Evolutionary conservation across 2,888 invertebrate genomes (phyloP).

Genomic region (Labia minor): DNA sequence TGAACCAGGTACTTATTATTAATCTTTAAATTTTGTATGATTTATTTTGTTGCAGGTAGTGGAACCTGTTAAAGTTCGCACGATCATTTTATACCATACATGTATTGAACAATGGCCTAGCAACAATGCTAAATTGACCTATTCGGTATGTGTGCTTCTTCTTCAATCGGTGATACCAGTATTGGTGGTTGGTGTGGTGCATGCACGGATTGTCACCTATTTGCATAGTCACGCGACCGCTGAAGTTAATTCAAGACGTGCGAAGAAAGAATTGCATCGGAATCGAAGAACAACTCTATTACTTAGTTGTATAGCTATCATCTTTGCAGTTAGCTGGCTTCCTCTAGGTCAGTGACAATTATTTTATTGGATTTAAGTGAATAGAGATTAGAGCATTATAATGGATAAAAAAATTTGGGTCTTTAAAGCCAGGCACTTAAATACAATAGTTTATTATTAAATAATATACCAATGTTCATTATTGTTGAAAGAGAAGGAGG

Average conservation of each 20-base stretch:
- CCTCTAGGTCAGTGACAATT: slow-evolving; percentile 37
- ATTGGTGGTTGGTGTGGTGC: slow-evolving; percentile 27
- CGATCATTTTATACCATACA: slow-evolving; percentile 34
- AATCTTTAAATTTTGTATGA: not conserved
- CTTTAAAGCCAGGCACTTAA: no score
- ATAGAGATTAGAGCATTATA: no score
- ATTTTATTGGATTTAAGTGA: no score
- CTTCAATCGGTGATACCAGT: slow-evolving; percentile 27
- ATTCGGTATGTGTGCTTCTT: slow-evolving; percentile 25
- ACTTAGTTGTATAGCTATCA: slow-evolving; percentile 35
- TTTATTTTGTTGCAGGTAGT: slow-evolving; percentile 28
- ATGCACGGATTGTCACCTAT: slow-evolving; percentile 28
- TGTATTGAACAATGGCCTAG: slow-evolving; percentile 36
- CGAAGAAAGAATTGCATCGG: slow-evolving; percentile 29
- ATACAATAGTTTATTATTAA: no score
- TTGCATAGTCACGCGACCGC: slow-evolving; percentile 25
- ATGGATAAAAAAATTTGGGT: no score
- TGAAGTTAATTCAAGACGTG: slow-evolving; percentile 22
- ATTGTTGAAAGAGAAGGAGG: no score
- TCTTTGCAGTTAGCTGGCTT: slow-evolving; percentile 47
- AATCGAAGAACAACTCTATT: slow-evolving; percentile 35
- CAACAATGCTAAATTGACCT: slow-evolving; percentile 26
- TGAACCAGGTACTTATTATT: no score
- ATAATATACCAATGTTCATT: no score
- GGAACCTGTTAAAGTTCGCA: slow-evolving; percentile 29